Percentiles rank a stretch among this genome's conserved stretches.
phyloP scores from a whole-genome alignment of 2,888 invertebrate genomes.

The Eremobia ochroleuca region DNA sequence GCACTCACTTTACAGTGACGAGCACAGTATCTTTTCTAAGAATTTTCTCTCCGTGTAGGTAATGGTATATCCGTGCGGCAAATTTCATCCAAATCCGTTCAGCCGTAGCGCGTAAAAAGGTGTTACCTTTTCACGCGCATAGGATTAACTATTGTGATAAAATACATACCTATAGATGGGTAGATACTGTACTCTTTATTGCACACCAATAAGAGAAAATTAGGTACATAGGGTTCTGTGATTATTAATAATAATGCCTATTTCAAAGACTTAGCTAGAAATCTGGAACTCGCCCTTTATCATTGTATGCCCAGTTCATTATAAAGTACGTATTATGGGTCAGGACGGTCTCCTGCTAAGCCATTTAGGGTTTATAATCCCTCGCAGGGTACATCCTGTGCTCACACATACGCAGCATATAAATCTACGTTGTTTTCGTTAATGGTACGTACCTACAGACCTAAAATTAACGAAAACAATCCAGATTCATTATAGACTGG shows the following conservation, averaged over 20 bases:
- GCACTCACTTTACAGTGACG: no score
- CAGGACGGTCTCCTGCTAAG: neutral
- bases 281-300: constrained; percentile 1
- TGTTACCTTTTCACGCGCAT: no score
- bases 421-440: neutral
- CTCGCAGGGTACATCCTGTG: constrained; percentile 5
- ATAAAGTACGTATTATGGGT: constrained; percentile 19
- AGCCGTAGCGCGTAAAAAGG: neutral
- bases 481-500: neutral
- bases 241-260: neutral
- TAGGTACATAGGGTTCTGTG: neutral
- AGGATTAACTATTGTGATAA: neutral
- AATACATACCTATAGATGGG: neutral
- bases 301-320: constrained; percentile 3
- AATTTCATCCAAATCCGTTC: neutral
- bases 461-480: neutral
- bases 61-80: neutral
- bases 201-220: neutral
- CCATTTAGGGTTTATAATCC: constrained; percentile 31
- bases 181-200: neutral
- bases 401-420: neutral
- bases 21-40: no score
- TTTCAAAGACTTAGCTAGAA: neutral
- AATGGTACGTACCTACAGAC: no score
- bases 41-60: no score